Base-by-base conservation (phyloP, 2,797 vertebrate species). In the Protosalanx chinensis region DNA sequence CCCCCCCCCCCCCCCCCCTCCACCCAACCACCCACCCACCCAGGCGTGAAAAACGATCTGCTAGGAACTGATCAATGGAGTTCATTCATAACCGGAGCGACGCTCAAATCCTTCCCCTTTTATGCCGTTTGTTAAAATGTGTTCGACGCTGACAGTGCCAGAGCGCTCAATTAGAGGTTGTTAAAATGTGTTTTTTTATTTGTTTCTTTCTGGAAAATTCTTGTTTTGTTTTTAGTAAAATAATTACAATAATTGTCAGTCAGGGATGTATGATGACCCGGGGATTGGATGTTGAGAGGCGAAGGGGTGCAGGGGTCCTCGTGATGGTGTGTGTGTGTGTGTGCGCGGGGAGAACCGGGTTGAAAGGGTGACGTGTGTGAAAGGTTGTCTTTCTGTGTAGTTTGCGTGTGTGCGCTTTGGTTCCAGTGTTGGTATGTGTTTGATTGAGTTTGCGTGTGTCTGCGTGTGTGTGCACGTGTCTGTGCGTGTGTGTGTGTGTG, bases 41-140 rank as follows among this genome's bases (percentile, higher is more conserved):
- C 27, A 3, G 20, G 58, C 68, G 79, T 86, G 87, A 89, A 80
- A 83, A 88, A 88, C 76, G 82, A 83, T 79, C 76, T 69, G 76
- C 73, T 76, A 73, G 66, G 71, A 56, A 46, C 81, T 76, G 85
- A 90, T 90, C 88, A 90, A 91, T 90, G 90, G 81, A 62, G 86
- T 56, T n/a, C 87, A 88, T 88, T 91, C 88, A 89, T 84, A 78
- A 13, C 59, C 12, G 10, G 58, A 12, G 58, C 58, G 18, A 60
- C 58, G 7, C 27, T 61, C 7, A 61, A 61, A 29, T 61, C 20
- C 23, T 27, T 16, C 51, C 51, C 18, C 63, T 46, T 46, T 46
- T 46, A 8, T 46, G 76, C 71, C 79, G 30, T 64, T 69, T 30
- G 3, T 74, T 79, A 73, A 81, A 79, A 80, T 72, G 76, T 82